Percentiles rank a stretch among this genome's conserved stretches.
These are phyloP conservation scores for Hymenopus coronatus DNA, from an alignment of 2,888 invertebrate species.

Conservation along the genomic window DNA sequence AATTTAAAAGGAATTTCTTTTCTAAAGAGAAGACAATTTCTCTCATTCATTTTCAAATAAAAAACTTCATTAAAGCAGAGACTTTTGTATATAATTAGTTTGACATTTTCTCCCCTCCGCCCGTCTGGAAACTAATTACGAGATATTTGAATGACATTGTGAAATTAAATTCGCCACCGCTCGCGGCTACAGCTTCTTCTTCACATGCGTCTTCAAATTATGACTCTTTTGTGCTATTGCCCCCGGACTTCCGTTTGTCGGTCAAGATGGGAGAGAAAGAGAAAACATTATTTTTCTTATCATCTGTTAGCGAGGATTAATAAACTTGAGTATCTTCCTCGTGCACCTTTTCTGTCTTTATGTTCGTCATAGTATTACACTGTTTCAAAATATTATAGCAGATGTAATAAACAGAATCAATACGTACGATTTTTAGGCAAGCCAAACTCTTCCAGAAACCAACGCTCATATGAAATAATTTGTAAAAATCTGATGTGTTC, in stretches of 20 bases:
- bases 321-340: not conserved
- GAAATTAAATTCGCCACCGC: not conserved
- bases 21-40: not conserved
- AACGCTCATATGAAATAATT: no score
- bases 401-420: no score
- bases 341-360: not conserved
- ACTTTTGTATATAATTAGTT: conserved; percentile 18
- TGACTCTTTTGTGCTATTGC: not conserved
- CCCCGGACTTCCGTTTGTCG: not conserved
- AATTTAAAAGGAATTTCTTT: not conserved
- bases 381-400: no score
- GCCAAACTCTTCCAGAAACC: no score
- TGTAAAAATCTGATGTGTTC: no score
- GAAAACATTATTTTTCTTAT: not conserved
- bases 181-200: not conserved
- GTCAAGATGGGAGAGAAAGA: not conserved
- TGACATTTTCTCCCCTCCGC: not conserved
- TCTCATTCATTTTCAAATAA: not conserved
- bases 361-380: no score
- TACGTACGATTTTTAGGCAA: no score
- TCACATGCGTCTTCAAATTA: not conserved
- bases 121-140: conserved; percentile 17
- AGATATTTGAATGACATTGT: not conserved
- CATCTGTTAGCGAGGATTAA: not conserved
- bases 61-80: conserved; percentile 18